phyloP scores from a whole-genome alignment of 2,113 vertebrate species.

The Cisticola juncidis region DNA sequence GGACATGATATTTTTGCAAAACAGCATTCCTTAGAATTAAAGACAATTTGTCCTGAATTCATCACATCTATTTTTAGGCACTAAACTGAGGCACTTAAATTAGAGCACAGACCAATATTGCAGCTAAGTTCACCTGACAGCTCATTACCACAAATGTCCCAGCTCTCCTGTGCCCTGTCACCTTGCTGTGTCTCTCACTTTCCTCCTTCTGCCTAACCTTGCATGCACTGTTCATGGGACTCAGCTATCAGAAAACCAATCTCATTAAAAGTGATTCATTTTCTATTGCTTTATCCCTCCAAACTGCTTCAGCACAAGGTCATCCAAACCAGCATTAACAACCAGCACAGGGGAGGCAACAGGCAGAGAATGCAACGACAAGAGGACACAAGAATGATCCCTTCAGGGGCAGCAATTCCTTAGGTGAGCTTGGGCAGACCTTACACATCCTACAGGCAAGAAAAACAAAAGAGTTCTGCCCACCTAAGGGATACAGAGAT shows the following conservation, averaged over 20 bases:
- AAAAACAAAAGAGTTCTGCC: background rate
- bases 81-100: background rate
- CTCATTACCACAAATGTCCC: background rate
- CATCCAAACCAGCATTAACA: background rate
- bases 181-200: accelerated
- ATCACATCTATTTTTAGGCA: background rate
- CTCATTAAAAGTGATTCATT: background rate
- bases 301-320: background rate
- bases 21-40: background rate
- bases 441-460: accelerated
- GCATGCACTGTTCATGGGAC: accelerated
- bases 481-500: background rate
- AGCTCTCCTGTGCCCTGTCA: background rate
- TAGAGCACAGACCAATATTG: background rate
- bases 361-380: background rate
- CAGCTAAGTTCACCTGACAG: background rate
- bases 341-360: background rate
- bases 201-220: background rate
- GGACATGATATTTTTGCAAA: background rate
- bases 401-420: background rate
- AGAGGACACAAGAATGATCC: background rate
- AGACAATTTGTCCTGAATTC: background rate
- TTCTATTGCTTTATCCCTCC: background rate
- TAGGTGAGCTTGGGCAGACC: background rate
- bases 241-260: background rate